A percentile compares a stretch with the other conserved stretches of the same genome.
Conservation (phyloP, 92 coral and sea anemone genomes). For the Siderastrea radians region DNA sequence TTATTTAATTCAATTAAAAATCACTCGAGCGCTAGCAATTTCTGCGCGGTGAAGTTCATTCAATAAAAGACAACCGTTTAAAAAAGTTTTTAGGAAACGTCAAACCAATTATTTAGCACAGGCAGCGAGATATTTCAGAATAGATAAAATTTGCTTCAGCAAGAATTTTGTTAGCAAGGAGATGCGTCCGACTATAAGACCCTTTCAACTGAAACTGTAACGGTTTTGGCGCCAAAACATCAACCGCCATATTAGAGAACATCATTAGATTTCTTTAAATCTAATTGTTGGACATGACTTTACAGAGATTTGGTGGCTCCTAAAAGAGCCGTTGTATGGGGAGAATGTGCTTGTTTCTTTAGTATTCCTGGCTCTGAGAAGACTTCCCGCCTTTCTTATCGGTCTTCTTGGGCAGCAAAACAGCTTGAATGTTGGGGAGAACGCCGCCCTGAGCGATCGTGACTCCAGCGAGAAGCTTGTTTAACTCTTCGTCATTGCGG, state of each 20-base stretch:
- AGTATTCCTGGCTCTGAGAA: slow-evolving; percentile 82
- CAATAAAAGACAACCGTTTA: too few relatives aligned
- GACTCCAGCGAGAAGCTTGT: slow-evolving; percentile 84
- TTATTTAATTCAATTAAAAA: too few relatives aligned
- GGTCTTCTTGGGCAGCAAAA: slow-evolving; percentile 78
- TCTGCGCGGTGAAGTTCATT: too few relatives aligned
- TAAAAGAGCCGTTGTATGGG: slow-evolving; percentile 82
- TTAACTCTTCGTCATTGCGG: slow-evolving; percentile 83
- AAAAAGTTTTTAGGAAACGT: too few relatives aligned
- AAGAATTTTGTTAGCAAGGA: neutral
- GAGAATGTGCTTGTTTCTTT: neutral
- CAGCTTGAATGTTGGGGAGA: slow-evolving; percentile 86
- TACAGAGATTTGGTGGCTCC: slow-evolving; percentile 79
- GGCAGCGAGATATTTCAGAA: too few relatives aligned
- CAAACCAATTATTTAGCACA: too few relatives aligned
- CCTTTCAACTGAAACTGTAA: neutral
- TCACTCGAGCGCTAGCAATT: too few relatives aligned
- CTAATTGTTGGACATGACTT: slow-evolving; percentile 3
- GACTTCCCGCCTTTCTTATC: slow-evolving; percentile 59
- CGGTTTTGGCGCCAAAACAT: slow-evolving; percentile 39
- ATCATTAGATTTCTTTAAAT: neutral
- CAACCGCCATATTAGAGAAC: neutral
- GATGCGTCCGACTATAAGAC: too few relatives aligned
- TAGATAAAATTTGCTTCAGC: neutral
- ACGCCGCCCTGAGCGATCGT: slow-evolving; percentile 90